These are phyloP conservation scores for Macquaria australasica DNA, from an alignment of 2,113 vertebrate species.

Conservation along the genomic window DNA sequence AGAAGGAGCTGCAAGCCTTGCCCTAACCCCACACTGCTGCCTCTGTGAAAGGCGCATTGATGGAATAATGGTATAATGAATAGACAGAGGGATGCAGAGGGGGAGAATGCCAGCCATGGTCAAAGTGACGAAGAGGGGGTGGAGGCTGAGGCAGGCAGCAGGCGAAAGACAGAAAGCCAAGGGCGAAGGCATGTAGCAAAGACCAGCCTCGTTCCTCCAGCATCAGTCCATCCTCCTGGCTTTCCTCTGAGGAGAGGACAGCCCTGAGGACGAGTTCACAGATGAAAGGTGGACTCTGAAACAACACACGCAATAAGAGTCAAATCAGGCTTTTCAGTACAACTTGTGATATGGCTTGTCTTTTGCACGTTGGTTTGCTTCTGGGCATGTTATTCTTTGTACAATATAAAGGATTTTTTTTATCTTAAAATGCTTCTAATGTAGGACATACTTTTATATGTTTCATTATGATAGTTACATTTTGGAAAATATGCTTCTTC, in stretches of 20 bases:
- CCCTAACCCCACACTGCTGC: constrained; percentile 61
- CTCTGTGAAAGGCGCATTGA: constrained; percentile 84
- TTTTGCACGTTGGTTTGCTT: not conserved
- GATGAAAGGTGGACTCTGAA: constrained; percentile 54
- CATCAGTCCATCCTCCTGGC: constrained; percentile 18
- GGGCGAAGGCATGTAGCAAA: constrained; percentile 58
- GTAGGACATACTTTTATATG: not conserved
- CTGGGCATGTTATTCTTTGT: not conserved
- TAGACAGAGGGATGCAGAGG: constrained; percentile 74
- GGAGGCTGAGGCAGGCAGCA: constrained; percentile 36
- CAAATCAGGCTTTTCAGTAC: not conserved
- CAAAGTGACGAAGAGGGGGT: constrained; percentile 32
- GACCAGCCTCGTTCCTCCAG: constrained; percentile 19
- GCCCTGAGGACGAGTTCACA: constrained; percentile 23
- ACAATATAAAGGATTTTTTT: not conserved
- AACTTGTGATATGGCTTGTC: constrained; percentile 7
- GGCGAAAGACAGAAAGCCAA: constrained; percentile 27
- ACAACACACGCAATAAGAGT: not conserved
- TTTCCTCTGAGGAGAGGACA: constrained; percentile 35
- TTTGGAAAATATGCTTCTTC: not conserved
- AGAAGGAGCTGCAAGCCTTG: constrained; percentile 32
- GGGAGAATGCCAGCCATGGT: constrained; percentile 66
- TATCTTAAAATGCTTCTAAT: not conserved
- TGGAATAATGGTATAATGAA: constrained; percentile 75
- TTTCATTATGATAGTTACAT: not conserved